Evolutionary conservation across 2,888 invertebrate species (phyloP).

Genomic region (Zygothrica quintamaculata): DNA sequence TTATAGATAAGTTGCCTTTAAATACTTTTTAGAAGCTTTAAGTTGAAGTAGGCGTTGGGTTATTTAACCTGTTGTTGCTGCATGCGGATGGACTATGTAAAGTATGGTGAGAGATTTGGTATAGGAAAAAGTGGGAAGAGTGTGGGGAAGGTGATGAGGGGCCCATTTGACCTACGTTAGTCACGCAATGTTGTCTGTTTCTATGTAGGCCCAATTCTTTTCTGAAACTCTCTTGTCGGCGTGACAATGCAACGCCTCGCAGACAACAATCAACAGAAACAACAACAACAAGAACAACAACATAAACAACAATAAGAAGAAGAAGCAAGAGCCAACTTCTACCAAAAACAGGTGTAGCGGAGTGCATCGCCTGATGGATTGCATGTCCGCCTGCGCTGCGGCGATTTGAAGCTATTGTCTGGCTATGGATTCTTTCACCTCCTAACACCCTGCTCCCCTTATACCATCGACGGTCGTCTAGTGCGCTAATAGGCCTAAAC

Average conservation of each 20-base stretch:
- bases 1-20: no score
- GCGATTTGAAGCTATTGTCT: constrained; percentile 47
- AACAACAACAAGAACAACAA: constrained; percentile 23
- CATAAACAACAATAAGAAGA: no score
- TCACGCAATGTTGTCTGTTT: constrained; percentile 70
- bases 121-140: background rate
- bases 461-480: constrained; percentile 1
- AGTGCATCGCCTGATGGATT: constrained; percentile 77
- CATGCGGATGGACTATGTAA: constrained; percentile 4
- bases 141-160: constrained; percentile 10
- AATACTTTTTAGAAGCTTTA: constrained; percentile 41
- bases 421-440: constrained; percentile 29
- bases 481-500: constrained; percentile 66
- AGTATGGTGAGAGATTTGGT: no score
- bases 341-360: constrained; percentile 55
- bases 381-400: constrained; percentile 69
- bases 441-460: background rate
- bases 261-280: constrained; percentile 31
- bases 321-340: constrained; percentile 19
- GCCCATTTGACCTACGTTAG: constrained; percentile 71
- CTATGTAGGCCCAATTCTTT: constrained; percentile 25
- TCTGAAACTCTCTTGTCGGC: constrained; percentile 54
- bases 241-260: constrained; percentile 72
- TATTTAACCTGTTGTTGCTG: constrained; percentile 49
- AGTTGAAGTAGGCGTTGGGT: constrained; percentile 72